Evolutionary conservation across 2,113 vertebrate species (phyloP).

Genomic region (Odontophorus gujanensis): DNA sequence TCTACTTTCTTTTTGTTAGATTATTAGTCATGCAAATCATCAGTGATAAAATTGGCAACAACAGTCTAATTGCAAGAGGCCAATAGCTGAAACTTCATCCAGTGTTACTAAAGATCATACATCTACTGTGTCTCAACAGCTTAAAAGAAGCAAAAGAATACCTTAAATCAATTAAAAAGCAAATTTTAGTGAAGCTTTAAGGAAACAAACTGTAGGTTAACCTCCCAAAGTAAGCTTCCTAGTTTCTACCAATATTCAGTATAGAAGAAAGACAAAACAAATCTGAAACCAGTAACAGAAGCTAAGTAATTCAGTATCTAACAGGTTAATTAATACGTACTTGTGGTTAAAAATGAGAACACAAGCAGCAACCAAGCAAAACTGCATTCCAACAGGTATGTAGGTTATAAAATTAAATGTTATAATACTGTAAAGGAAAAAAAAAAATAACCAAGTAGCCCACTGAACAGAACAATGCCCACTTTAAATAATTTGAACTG

Average conservation of each 20-base stretch:
- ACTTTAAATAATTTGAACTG: neutral
- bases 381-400: neutral
- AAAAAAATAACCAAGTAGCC: neutral
- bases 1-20: neutral
- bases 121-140: neutral
- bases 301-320: neutral
- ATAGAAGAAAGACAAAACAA: neutral
- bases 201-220: neutral
- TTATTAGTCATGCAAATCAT: neutral
- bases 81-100: neutral
- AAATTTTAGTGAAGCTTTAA: neutral
- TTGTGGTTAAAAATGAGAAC: neutral
- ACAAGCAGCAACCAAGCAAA: neutral
- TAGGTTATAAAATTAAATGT: neutral
- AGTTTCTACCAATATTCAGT: neutral
- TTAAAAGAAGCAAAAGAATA: neutral
- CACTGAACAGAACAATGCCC: neutral
- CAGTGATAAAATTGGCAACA: neutral
- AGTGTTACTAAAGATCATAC: neutral
- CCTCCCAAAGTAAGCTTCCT: neutral
- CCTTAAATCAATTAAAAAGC: neutral
- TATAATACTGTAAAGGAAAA: neutral
- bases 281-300: neutral
- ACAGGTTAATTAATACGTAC: constrained; percentile 5
- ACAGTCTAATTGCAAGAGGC: neutral